Evolutionary conservation across 2,888 invertebrate genomes (phyloP), one percentile per base, ranked within the genome.

Genomic region (Eudiplozoon nipponicum): DNA sequence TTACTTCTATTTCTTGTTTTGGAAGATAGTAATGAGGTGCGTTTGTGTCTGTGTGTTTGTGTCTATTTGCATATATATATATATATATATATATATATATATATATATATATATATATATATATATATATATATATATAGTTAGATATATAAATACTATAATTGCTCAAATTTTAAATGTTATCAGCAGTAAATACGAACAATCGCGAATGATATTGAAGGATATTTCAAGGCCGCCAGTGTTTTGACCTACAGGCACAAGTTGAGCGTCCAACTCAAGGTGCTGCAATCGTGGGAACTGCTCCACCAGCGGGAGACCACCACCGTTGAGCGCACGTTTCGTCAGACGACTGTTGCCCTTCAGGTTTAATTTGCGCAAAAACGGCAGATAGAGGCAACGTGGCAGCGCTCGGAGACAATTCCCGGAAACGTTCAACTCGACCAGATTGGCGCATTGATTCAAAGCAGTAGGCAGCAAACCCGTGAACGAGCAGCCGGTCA

Each of bases 391-490:
- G 13, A 41, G 22, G 39, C 41, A 41, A 3, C 41, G 41, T 4
- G 41, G 41, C 4, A 41, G 23, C 4, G 28, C 17, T 3, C 28
- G 18, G 3, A 41, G 17, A n/a, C 28, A 41, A 22, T 41, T 41
- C 13, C 28, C 28, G 15, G 11, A 15, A 11, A 41, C 22, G 22
- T 41, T 41, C 11, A 41, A 22, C 28, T 41, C 41, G 22, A 43
- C 37, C 28, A 50, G 26, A 31, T 41, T 41, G 28, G 18, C 26
- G 31, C 41, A 41, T 5, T 22, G 20, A 18, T 40, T 41, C 15
- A 41, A 15, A 29, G 41, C 17, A 21, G 28, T 22, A 5, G 41
- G 41, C n/a, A 40, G 17, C n/a, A 41, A 19, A 15, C 39, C 39
- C 5, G 41, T 41, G 19, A 41, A 41, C 3, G 18, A 11, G 28